These are phyloP conservation scores for Ips typographus DNA, from an alignment of 1,140 invertebrate genomes.

Conservation along the genomic window DNA sequence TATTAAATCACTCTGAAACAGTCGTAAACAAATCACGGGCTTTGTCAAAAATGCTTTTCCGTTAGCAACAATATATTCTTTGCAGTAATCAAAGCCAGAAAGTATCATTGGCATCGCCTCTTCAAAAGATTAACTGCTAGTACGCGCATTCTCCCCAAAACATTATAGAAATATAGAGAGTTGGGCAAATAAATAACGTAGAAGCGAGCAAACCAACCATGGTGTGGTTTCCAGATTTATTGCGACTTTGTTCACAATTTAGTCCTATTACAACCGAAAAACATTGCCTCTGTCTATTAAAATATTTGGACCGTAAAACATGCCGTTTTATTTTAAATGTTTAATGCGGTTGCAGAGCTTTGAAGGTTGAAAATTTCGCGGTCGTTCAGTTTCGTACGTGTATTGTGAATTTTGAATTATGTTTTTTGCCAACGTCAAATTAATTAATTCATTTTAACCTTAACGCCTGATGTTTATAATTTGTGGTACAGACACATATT, in stretches of 20 bases:
- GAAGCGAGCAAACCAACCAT: conserved; percentile 41
- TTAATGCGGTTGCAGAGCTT: conserved; percentile 9
- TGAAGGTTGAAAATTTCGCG: conserved; percentile 21
- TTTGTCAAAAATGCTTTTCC: conserved; percentile 25
- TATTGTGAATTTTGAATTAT: too few relatives aligned
- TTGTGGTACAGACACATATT: too few relatives aligned
- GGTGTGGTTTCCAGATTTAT: conserved; percentile 47
- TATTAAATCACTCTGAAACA: conserved; percentile 16
- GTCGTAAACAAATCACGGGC: conserved; percentile 16
- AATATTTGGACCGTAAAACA: conserved; percentile 30
- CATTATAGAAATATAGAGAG: conserved; percentile 37
- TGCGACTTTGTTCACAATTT: conserved; percentile 41
- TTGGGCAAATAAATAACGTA: conserved; percentile 32
- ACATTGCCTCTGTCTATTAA: conserved; percentile 26
- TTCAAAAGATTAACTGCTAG: conserved; percentile 34
- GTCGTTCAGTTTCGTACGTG: conserved; percentile 18
- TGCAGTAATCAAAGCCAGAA: conserved; percentile 26
- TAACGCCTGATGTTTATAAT: neutral
- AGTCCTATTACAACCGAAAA: conserved; percentile 28
- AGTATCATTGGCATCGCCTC: conserved; percentile 31
- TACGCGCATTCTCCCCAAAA: conserved; percentile 30
- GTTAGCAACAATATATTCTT: conserved; percentile 24
- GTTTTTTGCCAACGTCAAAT: too few relatives aligned
- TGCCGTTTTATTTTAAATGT: conserved; percentile 25
- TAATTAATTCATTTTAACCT: conserved; percentile 15